Conservation (phyloP, 2,797 vertebrate species). For the Channallabes apus region DNA sequence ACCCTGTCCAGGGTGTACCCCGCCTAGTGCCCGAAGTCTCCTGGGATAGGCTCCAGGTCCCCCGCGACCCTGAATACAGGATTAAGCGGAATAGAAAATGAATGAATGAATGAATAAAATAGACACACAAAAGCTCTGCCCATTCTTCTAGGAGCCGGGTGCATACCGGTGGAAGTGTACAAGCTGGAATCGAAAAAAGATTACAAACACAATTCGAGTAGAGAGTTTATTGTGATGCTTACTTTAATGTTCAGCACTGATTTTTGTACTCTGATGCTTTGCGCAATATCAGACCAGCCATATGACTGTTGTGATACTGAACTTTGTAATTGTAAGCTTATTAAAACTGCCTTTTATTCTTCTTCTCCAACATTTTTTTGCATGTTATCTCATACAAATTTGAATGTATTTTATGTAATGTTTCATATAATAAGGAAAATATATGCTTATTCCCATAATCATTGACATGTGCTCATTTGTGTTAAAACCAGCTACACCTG, state of each 20-base stretch:
- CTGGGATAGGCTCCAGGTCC: too few relatives aligned
- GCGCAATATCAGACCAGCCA: neutral
- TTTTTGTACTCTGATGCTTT: neutral
- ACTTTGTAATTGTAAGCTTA: neutral
- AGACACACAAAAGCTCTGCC: too few relatives aligned
- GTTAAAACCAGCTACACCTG: constrained; percentile 60
- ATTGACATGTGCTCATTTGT: constrained; percentile 2
- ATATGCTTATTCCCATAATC: neutral
- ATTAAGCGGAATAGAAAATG: too few relatives aligned
- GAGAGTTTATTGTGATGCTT: neutral
- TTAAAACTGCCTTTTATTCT: neutral
- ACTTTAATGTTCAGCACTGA: neutral
- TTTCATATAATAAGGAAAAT: neutral
- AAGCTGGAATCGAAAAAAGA: neutral
- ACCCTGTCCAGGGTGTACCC: too few relatives aligned
- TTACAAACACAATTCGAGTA: neutral
- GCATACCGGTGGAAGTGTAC: neutral
- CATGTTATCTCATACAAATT: neutral
- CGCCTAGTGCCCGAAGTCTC: too few relatives aligned
- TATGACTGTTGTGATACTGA: neutral
- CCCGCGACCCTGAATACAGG: too few relatives aligned
- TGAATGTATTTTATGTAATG: neutral
- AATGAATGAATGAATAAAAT: too few relatives aligned
- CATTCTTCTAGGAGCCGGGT: neutral
- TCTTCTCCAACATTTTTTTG: neutral